These are phyloP conservation scores for Sphyrna mokarran DNA, from an alignment of 2,113 vertebrate genomes.

Conservation along the genomic window DNA sequence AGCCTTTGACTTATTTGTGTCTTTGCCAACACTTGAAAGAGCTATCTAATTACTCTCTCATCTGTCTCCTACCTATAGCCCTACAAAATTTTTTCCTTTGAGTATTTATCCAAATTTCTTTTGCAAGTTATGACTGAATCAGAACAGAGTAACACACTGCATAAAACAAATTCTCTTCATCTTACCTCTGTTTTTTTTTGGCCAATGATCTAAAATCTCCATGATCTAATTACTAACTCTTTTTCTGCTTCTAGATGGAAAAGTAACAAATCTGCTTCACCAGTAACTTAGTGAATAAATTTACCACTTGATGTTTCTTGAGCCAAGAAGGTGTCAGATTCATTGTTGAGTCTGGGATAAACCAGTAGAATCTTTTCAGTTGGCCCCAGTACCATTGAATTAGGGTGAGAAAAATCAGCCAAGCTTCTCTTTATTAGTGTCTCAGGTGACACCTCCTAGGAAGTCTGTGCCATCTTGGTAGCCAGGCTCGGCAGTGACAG, in stretches of 20 bases:
- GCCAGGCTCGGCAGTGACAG: neutral
- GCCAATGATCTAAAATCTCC: neutral
- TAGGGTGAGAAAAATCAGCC: neutral
- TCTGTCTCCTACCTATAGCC: neutral
- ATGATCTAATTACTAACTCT: neutral
- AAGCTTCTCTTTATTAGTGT: neutral
- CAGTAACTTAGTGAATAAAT: neutral
- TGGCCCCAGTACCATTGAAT: neutral
- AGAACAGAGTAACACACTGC: neutral
- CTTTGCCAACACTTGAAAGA: neutral
- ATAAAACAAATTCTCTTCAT: neutral
- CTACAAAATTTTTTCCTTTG: neutral
- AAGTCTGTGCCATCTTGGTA: neutral
- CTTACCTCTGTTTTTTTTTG: neutral
- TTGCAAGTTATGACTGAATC: neutral
- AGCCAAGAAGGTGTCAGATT: neutral
- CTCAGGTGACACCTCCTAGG: neutral
- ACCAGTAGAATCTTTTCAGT: neutral
- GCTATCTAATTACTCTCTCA: neutral
- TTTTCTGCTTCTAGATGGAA: neutral
- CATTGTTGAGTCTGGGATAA: neutral
- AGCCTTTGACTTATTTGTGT: neutral
- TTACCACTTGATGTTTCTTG: neutral
- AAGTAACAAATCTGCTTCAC: neutral
- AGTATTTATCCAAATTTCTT: neutral